phyloP scores from a whole-genome alignment of 2,113 vertebrate genomes.

The Penelope pileata region DNA sequence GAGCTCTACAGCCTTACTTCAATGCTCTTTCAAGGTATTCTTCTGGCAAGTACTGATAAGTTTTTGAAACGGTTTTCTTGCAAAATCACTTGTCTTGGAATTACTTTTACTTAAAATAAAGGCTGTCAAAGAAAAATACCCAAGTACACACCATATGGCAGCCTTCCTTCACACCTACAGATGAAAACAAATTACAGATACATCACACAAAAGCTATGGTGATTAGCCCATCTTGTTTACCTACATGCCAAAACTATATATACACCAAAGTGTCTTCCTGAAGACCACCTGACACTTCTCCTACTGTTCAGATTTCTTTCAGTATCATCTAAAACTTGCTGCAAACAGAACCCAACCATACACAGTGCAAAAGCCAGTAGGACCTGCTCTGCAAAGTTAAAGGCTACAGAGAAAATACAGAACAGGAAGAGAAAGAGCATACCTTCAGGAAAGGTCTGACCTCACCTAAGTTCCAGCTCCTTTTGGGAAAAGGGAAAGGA shows the following conservation, averaged over 20 bases:
- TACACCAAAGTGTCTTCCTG: background rate
- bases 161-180: conserved; percentile 51
- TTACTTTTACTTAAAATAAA: conserved; percentile 62
- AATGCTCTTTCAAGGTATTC: conserved; percentile 18
- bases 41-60: background rate
- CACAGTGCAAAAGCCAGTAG: background rate
- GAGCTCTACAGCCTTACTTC: conserved; percentile 6
- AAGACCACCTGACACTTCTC: conserved; percentile 2
- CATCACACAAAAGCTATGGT: conserved; percentile 32
- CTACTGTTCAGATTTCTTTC: background rate
- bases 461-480: background rate
- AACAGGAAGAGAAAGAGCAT: background rate
- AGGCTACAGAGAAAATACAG: background rate
- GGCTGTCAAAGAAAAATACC: conserved; percentile 57
- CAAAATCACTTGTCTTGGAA: conserved; percentile 43
- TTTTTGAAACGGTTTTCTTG: background rate
- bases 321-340: background rate
- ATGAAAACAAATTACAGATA: conserved; percentile 58
- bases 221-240: conserved; percentile 64
- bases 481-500: background rate
- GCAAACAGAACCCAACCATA: background rate
- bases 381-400: background rate
- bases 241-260: conserved; percentile 35
- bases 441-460: background rate
- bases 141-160: conserved; percentile 62